Percentiles rank a stretch among this genome's conserved stretches.
These are phyloP conservation scores for Podiceps cristatus DNA, from an alignment of 2,113 vertebrate species.

Conservation along the genomic window DNA sequence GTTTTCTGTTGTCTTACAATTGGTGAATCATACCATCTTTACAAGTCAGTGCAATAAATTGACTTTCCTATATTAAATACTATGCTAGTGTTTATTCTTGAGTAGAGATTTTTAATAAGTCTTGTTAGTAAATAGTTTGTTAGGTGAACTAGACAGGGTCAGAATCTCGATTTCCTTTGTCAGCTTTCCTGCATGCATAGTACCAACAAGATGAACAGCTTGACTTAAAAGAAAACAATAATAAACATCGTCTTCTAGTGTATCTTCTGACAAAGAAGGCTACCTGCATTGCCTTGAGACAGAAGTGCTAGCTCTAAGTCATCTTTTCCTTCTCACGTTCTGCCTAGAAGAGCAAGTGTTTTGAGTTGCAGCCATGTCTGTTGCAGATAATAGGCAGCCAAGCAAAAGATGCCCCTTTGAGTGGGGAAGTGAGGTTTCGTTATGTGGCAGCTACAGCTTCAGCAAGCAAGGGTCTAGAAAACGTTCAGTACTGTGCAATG, in stretches of 20 bases:
- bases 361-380: neutral
- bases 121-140: conserved; percentile 38
- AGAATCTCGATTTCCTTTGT: neutral
- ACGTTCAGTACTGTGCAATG: neutral
- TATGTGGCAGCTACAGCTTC: neutral
- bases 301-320: neutral
- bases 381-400: neutral
- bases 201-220: neutral
- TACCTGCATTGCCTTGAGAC: neutral
- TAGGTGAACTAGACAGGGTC: conserved; percentile 14
- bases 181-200: neutral
- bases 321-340: neutral
- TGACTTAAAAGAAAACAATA: neutral
- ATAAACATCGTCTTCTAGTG: neutral
- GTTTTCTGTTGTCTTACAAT: neutral
- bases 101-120: conserved; percentile 17
- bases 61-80: neutral
- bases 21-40: neutral
- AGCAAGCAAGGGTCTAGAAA: neutral
- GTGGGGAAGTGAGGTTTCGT: neutral
- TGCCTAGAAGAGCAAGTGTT: neutral
- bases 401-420: neutral
- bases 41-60: conserved; percentile 1
- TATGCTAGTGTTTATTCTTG: neutral
- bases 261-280: neutral